Evolutionary conservation across 2,888 invertebrate species (phyloP).

Genomic region (Campoplex nolae): DNA sequence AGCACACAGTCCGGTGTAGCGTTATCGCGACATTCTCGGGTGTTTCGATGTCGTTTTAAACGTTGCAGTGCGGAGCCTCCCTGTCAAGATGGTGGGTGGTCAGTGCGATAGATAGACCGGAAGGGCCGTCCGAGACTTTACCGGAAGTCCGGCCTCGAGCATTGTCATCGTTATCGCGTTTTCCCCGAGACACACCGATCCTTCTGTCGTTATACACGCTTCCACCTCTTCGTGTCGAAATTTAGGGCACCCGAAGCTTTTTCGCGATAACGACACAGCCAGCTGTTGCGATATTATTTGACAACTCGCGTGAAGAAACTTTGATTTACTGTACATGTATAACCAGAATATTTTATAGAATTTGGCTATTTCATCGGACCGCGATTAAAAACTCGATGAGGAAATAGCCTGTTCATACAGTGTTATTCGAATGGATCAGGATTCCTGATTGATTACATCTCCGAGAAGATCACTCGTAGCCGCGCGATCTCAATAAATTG

Average conservation of each 20-base stretch:
- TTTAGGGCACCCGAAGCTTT: slow-evolving; percentile 58
- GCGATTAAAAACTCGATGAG: neutral
- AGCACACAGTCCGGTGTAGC: slow-evolving; percentile 1
- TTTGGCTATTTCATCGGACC: neutral
- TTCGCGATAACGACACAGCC: slow-evolving; percentile 3
- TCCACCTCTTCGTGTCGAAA: slow-evolving; percentile 47
- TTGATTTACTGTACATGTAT: neutral
- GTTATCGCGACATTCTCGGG: slow-evolving; percentile 10
- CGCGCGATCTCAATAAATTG: slow-evolving; percentile 43
- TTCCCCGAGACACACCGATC: slow-evolving; percentile 68
- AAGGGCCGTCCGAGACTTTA: slow-evolving; percentile 69
- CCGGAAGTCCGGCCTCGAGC: slow-evolving; percentile 72
- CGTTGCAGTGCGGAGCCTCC: slow-evolving; percentile 12
- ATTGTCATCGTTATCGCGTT: slow-evolving; percentile 73
- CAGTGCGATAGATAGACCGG: slow-evolving; percentile 68
- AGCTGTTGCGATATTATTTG: neutral
- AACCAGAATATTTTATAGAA: neutral
- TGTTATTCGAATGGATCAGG: slow-evolving; percentile 16
- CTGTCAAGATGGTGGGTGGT: slow-evolving; percentile 51
- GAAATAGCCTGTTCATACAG: slow-evolving; percentile 9
- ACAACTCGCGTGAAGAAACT: neutral
- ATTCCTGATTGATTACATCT: slow-evolving; percentile 46
- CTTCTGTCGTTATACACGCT: slow-evolving; percentile 37
- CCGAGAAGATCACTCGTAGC: slow-evolving; percentile 49
- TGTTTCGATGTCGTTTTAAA: slow-evolving; percentile 53